Evolutionary conservation across 2,113 vertebrate species (phyloP).

Genomic region (Ciconia stormi): DNA sequence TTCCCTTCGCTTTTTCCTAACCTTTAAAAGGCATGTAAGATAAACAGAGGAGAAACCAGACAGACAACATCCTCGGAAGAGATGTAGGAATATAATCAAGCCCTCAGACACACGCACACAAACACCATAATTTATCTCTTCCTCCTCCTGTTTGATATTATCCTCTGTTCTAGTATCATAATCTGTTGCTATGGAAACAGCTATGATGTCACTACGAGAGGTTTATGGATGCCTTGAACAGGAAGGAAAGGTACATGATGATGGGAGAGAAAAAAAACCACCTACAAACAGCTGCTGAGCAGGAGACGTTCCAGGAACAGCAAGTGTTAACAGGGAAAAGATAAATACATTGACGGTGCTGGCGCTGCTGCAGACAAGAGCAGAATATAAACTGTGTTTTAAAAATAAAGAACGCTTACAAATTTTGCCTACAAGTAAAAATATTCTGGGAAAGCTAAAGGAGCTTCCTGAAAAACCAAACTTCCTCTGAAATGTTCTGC

Average conservation of each 20-base stretch:
- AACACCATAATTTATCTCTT: constrained; percentile 69
- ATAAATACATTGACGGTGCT: neutral
- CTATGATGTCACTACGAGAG: constrained; percentile 68
- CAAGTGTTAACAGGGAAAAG: constrained; percentile 44
- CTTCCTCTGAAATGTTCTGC: constrained; percentile 15
- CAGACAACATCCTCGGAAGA: constrained; percentile 52
- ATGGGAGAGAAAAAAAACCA: neutral
- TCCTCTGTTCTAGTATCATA: constrained; percentile 70
- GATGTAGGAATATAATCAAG: constrained; percentile 62
- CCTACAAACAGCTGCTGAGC: constrained; percentile 56
- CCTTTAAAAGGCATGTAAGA: constrained; percentile 51
- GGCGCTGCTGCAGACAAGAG: constrained; percentile 18
- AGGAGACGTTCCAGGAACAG: constrained; percentile 28
- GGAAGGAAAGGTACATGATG: constrained; percentile 62
- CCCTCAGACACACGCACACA: constrained; percentile 42
- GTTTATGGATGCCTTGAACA: constrained; percentile 65
- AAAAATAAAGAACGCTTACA: constrained; percentile 57
- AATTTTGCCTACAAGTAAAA: constrained; percentile 49
- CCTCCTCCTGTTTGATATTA: constrained; percentile 71
- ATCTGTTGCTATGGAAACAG: constrained; percentile 72
- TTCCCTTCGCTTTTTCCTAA: neutral
- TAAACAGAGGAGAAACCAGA: constrained; percentile 42
- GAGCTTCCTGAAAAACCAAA: constrained; percentile 18
- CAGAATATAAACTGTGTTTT: neutral
- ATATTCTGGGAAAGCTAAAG: constrained; percentile 17